These are phyloP conservation scores for Brachionus manjavacas DNA, from an alignment of 1,140 invertebrate genomes.

Conservation along the genomic window DNA sequence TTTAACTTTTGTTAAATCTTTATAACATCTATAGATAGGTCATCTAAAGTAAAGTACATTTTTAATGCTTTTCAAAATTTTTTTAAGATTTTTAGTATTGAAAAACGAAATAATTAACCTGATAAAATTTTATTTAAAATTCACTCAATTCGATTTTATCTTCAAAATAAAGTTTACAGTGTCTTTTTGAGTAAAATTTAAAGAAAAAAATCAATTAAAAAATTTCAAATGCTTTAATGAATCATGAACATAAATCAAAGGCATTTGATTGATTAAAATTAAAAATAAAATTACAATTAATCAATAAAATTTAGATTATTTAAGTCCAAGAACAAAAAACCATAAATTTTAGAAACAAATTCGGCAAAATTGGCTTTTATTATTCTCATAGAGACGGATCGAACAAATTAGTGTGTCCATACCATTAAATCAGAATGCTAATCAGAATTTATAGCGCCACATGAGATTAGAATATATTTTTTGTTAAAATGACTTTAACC, in stretches of 20 bases:
- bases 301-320: constrained; percentile 6
- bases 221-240: neutral
- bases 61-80: no score
- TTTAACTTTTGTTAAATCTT: no score
- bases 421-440: neutral
- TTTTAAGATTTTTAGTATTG: no score
- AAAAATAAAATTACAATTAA: neutral
- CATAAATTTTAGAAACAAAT: neutral
- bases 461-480: neutral
- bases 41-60: no score
- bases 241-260: neutral
- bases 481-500: neutral
- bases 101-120: no score
- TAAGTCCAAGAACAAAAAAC: neutral
- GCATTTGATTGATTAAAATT: neutral
- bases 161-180: no score
- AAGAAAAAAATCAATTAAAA: neutral
- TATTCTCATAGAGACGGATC: neutral
- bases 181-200: no score
- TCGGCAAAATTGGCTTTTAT: neutral
- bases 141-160: no score
- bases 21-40: no score
- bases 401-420: neutral
- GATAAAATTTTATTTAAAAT: no score
- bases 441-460: constrained; percentile 6